Evolutionary conservation across 2,113 vertebrate genomes (phyloP).

Genomic region (Onychostruthus taczanowskii): DNA sequence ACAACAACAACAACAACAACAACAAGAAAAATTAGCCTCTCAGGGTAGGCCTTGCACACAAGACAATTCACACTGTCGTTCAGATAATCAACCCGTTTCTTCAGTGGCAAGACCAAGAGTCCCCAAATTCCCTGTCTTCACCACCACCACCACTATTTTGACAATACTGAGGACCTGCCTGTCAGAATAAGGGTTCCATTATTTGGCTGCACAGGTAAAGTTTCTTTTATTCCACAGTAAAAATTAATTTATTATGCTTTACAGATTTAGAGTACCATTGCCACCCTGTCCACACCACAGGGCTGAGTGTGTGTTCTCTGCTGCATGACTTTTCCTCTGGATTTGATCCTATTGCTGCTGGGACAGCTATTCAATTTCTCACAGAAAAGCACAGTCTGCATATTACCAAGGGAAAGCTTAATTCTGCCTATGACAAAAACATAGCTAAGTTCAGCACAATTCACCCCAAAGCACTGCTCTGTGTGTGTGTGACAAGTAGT

Average conservation of each 20-base stretch:
- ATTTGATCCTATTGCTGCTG: neutral
- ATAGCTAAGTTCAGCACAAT: neutral
- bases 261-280: neutral
- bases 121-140: neutral
- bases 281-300: neutral
- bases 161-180: neutral
- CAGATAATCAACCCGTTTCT: neutral
- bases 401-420: slow-evolving; percentile 23
- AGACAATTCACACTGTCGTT: neutral
- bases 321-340: slow-evolving; percentile 1
- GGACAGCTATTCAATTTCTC: neutral
- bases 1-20: neutral
- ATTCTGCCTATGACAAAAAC: neutral
- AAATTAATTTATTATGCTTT: neutral
- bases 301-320: neutral
- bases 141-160: neutral
- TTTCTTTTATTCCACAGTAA: neutral
- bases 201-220: neutral
- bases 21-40: neutral
- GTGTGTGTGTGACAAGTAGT: neutral
- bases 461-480: neutral
- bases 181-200: neutral
- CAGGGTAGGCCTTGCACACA: neutral
- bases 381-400: neutral
- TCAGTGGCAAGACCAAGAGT: neutral